These are phyloP conservation scores for Eurytoma californica DNA, from an alignment of 2,888 invertebrate species.

Conservation along the genomic window DNA sequence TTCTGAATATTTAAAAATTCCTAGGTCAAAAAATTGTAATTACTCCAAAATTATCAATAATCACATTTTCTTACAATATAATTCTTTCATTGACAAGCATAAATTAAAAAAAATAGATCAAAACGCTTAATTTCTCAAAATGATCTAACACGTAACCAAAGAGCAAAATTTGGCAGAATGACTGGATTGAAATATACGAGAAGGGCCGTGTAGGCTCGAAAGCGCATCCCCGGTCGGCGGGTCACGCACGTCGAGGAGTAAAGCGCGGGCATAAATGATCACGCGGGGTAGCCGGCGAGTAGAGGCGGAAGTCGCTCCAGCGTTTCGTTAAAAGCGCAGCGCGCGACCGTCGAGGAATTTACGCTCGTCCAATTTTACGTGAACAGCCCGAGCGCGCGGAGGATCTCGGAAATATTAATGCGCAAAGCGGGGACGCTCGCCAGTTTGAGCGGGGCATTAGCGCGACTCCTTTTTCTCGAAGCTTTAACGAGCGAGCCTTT, in stretches of 20 bases:
- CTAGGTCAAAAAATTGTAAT: too few relatives aligned
- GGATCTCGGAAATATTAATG: constrained; percentile 27
- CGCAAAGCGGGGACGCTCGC: not conserved
- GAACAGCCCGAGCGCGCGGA: constrained; percentile 18
- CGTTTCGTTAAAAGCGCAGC: constrained; percentile 33
- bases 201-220: not conserved
- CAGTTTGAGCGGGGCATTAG: constrained; percentile 7
- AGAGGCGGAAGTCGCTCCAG: not conserved
- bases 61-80: too few relatives aligned
- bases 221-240: not conserved
- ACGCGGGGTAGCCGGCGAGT: not conserved
- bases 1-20: too few relatives aligned
- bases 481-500: too few relatives aligned
- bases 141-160: too few relatives aligned
- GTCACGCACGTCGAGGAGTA: not conserved
- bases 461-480: too few relatives aligned
- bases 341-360: constrained; percentile 18
- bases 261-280: not conserved
- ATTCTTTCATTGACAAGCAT: too few relatives aligned
- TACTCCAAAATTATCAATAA: too few relatives aligned
- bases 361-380: constrained; percentile 36
- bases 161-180: too few relatives aligned
- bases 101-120: too few relatives aligned
- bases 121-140: not conserved
- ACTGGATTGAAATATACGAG: too few relatives aligned